Evolutionary conservation across 1,140 invertebrate species (phyloP).

Genomic region (Drosophila willistoni): DNA sequence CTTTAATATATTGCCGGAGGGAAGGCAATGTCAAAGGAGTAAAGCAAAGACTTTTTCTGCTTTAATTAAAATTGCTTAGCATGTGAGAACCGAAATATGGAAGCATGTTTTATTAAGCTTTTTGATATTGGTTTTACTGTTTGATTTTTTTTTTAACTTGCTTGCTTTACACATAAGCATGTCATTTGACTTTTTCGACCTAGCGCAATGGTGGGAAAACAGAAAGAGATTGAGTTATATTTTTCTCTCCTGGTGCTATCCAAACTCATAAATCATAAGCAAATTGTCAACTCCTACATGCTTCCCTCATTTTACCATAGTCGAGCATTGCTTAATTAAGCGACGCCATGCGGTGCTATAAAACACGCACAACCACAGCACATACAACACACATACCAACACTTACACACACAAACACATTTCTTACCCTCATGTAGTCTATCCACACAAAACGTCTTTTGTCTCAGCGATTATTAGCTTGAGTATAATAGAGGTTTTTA

Average conservation of each 20-base stretch:
- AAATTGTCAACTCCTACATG: constrained; percentile 43
- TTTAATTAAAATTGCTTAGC: constrained; percentile 10
- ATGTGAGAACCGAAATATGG: neutral
- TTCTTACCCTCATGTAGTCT: neutral
- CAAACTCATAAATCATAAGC: constrained; percentile 55
- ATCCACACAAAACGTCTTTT: constrained; percentile 27
- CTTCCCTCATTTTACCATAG: constrained; percentile 21
- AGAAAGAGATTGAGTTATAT: neutral
- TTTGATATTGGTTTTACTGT: neutral
- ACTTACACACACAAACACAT: constrained; percentile 1
- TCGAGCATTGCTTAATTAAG: constrained; percentile 65
- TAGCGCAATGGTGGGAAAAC: neutral
- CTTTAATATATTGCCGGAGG: constrained; percentile 37
- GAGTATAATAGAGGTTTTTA: constrained; percentile 57
- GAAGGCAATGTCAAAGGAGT: constrained; percentile 3
- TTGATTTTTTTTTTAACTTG: neutral
- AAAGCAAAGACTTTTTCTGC: neutral
- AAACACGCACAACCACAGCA: constrained; percentile 30
- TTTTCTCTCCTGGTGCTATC: neutral
- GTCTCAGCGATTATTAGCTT: constrained; percentile 50
- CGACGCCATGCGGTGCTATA: constrained; percentile 54
- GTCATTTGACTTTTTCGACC: neutral
- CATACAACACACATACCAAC: constrained; percentile 7
- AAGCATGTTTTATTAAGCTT: neutral
- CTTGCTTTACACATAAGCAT: neutral